A percentile compares a stretch with the other conserved stretches of the same genome.
Evolutionary conservation across 2,113 vertebrate genomes (phyloP).

Genomic region (Tangachromis dhanisi): DNA sequence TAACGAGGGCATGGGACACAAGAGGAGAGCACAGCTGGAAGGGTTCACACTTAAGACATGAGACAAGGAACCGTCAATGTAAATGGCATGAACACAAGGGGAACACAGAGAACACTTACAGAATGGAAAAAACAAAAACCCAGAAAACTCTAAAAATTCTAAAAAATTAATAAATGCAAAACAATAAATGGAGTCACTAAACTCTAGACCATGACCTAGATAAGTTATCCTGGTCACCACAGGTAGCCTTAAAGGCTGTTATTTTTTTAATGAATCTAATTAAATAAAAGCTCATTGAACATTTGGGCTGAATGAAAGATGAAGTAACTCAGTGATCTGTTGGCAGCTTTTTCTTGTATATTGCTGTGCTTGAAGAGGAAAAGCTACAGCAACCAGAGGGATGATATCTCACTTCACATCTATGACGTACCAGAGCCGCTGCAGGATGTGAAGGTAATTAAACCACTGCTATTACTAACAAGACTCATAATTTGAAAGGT

Average conservation of each 20-base stretch:
- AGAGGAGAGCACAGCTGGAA: background rate
- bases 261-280: background rate
- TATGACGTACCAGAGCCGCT: background rate
- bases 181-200: background rate
- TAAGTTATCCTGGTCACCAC: background rate
- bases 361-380: background rate
- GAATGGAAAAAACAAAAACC: background rate
- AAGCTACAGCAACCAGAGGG: background rate
- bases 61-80: background rate
- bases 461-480: background rate
- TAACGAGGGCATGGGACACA: background rate
- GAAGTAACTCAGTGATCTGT: background rate
- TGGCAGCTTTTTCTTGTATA: background rate
- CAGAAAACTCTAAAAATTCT: background rate
- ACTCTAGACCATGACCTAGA: background rate
- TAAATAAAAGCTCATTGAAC: background rate
- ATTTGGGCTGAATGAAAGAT: background rate
- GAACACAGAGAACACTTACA: background rate
- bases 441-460: background rate
- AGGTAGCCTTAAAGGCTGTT: background rate
- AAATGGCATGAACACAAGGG: background rate
- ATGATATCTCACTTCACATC: background rate
- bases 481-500: background rate
- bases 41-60: background rate
- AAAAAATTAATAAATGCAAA: background rate